These are phyloP conservation scores for Phymatocera aterrima DNA, from an alignment of 2,888 invertebrate genomes.

Conservation along the genomic window DNA sequence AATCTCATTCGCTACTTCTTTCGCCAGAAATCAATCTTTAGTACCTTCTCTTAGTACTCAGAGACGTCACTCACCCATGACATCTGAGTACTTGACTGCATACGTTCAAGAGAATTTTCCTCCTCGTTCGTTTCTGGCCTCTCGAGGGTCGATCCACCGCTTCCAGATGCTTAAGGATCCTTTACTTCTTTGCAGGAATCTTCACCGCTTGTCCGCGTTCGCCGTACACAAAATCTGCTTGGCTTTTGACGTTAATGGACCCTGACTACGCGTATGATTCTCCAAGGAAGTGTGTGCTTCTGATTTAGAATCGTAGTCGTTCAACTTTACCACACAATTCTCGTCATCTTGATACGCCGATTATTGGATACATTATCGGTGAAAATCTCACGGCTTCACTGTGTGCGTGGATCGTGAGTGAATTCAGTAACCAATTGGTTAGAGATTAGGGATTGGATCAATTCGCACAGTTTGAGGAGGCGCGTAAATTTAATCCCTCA, in stretches of 20 bases:
- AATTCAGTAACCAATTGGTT: no score
- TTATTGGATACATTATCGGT: no score
- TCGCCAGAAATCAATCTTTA: constrained; percentile 19
- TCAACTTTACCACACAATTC: not conserved
- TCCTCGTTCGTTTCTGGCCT: not conserved
- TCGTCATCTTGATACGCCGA: not conserved
- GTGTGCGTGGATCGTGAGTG: not conserved
- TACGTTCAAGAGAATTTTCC: constrained; percentile 25
- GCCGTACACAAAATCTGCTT: not conserved
- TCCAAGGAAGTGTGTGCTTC: not conserved
- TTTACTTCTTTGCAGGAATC: constrained; percentile 7
- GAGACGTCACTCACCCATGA: constrained; percentile 15
- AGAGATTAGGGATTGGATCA: no score
- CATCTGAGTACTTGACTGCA: constrained; percentile 26
- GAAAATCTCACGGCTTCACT: no score
- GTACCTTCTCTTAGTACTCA: no score
- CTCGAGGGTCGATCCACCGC: constrained; percentile 27
- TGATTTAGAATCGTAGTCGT: not conserved
- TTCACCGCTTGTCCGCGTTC: constrained; percentile 22
- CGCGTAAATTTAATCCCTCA: no score
- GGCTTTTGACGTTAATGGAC: not conserved
- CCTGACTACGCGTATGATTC: not conserved
- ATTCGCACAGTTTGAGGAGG: no score
- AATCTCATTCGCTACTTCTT: constrained; percentile 22
- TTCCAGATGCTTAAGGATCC: constrained; percentile 11